Evolutionary conservation across 2,888 invertebrate genomes (phyloP).

Genomic region (Pegoplata infirma): DNA sequence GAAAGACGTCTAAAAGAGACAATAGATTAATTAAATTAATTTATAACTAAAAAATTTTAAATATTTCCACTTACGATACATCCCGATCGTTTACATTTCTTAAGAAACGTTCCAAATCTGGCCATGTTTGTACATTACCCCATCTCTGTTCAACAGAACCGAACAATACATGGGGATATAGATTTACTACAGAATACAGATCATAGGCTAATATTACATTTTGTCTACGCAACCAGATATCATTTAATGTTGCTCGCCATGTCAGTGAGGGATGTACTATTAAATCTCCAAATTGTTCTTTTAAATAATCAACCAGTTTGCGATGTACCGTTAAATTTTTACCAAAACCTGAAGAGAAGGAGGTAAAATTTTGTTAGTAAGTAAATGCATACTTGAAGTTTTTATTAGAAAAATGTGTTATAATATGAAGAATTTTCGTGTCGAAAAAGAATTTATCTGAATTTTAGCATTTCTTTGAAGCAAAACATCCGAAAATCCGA

Average conservation of each 20-base stretch:
- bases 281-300: slow-evolving; percentile 80
- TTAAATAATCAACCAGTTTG: slow-evolving; percentile 79
- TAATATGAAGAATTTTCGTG: too few relatives aligned
- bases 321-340: slow-evolving; percentile 78
- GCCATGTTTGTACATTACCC: slow-evolving; percentile 82
- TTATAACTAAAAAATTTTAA: background rate
- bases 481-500: too few relatives aligned
- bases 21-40: slow-evolving; percentile 63
- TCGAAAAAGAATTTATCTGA: too few relatives aligned
- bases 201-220: slow-evolving; percentile 80
- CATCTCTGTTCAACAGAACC: slow-evolving; percentile 82
- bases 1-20: slow-evolving; percentile 74
- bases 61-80: slow-evolving; percentile 70
- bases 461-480: too few relatives aligned
- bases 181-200: slow-evolving; percentile 74
- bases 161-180: slow-evolving; percentile 79
- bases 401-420: too few relatives aligned
- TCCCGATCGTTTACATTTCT: slow-evolving; percentile 72
- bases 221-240: slow-evolving; percentile 79
- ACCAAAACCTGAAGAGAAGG: slow-evolving; percentile 78
- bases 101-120: slow-evolving; percentile 80
- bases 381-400: too few relatives aligned
- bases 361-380: too few relatives aligned
- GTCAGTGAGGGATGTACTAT: slow-evolving; percentile 79
- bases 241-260: slow-evolving; percentile 78